phyloP scores from a whole-genome alignment of 1,140 invertebrate genomes.

The Phymorhynchus buccinoides region DNA sequence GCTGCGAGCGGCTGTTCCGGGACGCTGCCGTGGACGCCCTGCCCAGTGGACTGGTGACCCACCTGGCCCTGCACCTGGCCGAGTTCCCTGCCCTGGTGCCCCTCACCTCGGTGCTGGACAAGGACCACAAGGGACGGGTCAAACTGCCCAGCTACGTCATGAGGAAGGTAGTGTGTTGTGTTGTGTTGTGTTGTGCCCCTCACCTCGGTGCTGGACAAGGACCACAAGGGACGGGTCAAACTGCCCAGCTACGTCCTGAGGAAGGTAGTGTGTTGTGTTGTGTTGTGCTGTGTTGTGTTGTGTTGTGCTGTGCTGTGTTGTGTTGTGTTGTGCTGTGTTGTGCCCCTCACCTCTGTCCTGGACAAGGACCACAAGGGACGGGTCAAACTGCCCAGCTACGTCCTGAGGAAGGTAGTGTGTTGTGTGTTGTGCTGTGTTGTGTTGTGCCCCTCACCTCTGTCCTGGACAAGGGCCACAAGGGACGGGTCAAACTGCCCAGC shows the following conservation, averaged over 20 bases:
- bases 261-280: background rate
- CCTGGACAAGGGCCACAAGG: too few relatives aligned
- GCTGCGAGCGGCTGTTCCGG: background rate
- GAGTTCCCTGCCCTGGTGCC: constrained; percentile 23
- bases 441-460: too few relatives aligned
- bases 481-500: too few relatives aligned
- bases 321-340: background rate
- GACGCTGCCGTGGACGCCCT: background rate
- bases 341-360: too few relatives aligned
- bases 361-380: background rate
- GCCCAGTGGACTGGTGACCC: background rate
- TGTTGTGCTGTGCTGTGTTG: background rate
- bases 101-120: background rate
- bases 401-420: too few relatives aligned
- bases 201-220: background rate
- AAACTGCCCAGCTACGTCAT: background rate
- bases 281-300: background rate
- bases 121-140: background rate
- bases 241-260: background rate
- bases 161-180: background rate
- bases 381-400: too few relatives aligned
- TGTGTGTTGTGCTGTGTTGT: too few relatives aligned
- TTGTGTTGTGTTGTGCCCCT: too few relatives aligned
- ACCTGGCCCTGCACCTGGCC: constrained; percentile 23
- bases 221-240: background rate